Conservation (phyloP, 2,797 vertebrate species). For the Alfaro cultratus region DNA sequence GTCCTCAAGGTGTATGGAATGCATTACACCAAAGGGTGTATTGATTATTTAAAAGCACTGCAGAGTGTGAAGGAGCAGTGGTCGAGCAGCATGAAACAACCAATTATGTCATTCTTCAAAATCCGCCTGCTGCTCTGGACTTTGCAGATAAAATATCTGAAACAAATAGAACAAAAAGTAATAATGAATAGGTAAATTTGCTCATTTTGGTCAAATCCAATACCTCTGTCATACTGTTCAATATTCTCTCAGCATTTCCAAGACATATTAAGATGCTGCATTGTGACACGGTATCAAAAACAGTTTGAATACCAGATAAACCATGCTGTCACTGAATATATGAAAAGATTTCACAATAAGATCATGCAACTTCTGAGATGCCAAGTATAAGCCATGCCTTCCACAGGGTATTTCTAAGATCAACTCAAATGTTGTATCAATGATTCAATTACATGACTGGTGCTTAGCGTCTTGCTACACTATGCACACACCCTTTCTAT, state of each 20-base stretch:
- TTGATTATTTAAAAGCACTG: slow-evolving; percentile 75
- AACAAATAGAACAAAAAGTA: slow-evolving; percentile 35
- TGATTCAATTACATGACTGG: background rate
- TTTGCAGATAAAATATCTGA: slow-evolving; percentile 49
- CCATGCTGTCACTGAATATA: background rate
- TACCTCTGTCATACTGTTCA: slow-evolving; percentile 10
- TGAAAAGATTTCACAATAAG: background rate
- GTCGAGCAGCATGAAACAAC: slow-evolving; percentile 62
- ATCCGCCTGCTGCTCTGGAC: slow-evolving; percentile 36
- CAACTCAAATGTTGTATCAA: background rate
- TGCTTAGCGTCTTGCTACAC: background rate
- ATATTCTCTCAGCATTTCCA: slow-evolving; percentile 10
- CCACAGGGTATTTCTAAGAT: background rate
- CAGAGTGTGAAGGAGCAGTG: slow-evolving; percentile 57
- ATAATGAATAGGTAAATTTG: slow-evolving; percentile 25
- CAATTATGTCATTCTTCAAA: slow-evolving; percentile 67
- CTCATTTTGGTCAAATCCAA: slow-evolving; percentile 27
- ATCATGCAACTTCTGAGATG: background rate
- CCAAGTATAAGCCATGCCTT: background rate
- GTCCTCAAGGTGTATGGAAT: slow-evolving; percentile 62
- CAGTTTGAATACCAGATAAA: background rate
- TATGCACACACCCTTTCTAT: background rate
- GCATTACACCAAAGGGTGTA: slow-evolving; percentile 57
- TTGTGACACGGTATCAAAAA: background rate
- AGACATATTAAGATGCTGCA: background rate